Conservation (phyloP, 1,140 invertebrate genomes). For the Heliconius melpomene region DNA sequence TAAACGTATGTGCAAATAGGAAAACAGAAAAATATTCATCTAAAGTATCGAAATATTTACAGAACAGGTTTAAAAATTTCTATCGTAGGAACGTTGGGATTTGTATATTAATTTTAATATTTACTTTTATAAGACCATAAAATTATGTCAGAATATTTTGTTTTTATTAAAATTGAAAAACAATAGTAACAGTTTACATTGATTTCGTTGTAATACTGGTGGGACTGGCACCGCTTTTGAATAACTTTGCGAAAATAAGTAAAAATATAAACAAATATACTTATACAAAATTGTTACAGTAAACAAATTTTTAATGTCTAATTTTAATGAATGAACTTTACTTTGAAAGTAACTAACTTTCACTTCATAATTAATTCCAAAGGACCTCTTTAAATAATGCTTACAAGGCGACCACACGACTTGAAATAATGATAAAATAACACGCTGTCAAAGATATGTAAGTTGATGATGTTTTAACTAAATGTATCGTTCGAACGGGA, state of each 20-base stretch:
- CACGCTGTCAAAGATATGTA: slow-evolving; percentile 31
- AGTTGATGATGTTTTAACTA: slow-evolving; percentile 35
- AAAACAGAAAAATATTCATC: background rate
- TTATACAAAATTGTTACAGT: no score
- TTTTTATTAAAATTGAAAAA: no score
- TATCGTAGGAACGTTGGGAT: background rate
- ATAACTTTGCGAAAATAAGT: no score
- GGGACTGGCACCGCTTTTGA: no score
- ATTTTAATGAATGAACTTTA: background rate
- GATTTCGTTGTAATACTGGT: no score
- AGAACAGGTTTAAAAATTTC: background rate
- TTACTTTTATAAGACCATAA: background rate
- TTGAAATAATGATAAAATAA: slow-evolving; percentile 38
- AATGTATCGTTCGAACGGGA: slow-evolving; percentile 35
- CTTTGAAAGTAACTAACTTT: background rate
- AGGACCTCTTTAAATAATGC: slow-evolving; percentile 1
- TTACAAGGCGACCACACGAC: background rate
- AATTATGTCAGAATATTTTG: background rate
- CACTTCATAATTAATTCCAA: background rate
- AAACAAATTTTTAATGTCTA: background rate
- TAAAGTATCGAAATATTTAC: background rate
- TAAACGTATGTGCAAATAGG: background rate
- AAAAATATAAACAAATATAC: no score
- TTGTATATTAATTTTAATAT: background rate
- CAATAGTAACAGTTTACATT: no score